These are phyloP conservation scores for Neogale vison DNA, from an alignment of 2,113 vertebrate species.

Conservation along the genomic window DNA sequence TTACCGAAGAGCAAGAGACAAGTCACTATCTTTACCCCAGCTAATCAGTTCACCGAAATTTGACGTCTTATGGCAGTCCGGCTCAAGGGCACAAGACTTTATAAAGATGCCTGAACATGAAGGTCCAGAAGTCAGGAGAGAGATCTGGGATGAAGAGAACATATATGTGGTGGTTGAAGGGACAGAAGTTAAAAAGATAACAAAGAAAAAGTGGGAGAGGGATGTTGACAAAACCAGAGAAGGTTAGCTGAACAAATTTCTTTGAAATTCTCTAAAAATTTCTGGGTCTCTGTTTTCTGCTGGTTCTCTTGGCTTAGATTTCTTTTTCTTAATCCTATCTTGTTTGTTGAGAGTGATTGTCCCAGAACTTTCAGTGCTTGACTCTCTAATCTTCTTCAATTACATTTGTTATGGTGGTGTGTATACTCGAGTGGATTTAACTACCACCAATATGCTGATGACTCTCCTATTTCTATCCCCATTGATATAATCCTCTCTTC, in stretches of 20 bases:
- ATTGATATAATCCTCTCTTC: not conserved
- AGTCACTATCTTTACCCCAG: not conserved
- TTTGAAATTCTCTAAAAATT: not conserved
- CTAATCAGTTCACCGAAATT: not conserved
- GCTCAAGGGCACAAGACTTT: not conserved
- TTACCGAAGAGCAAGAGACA: not conserved
- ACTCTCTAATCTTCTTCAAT: constrained; percentile 20
- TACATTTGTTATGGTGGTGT: not conserved
- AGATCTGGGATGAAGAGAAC: not conserved
- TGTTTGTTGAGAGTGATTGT: not conserved
- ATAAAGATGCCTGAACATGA: not conserved
- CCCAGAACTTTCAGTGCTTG: not conserved
- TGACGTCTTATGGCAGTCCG: not conserved
- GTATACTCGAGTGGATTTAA: not conserved
- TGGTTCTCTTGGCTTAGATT: not conserved
- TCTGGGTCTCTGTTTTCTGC: not conserved
- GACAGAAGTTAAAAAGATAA: not conserved
- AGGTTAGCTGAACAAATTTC: not conserved
- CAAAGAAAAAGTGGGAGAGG: not conserved
- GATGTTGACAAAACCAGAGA: not conserved
- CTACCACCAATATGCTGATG: not conserved
- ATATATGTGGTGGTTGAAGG: not conserved
- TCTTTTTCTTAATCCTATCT: not conserved
- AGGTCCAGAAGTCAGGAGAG: not conserved
- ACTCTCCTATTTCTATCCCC: not conserved